These are phyloP conservation scores for Peromyscus aztecus DNA, from an alignment of 2,797 vertebrate species.

Conservation along the genomic window DNA sequence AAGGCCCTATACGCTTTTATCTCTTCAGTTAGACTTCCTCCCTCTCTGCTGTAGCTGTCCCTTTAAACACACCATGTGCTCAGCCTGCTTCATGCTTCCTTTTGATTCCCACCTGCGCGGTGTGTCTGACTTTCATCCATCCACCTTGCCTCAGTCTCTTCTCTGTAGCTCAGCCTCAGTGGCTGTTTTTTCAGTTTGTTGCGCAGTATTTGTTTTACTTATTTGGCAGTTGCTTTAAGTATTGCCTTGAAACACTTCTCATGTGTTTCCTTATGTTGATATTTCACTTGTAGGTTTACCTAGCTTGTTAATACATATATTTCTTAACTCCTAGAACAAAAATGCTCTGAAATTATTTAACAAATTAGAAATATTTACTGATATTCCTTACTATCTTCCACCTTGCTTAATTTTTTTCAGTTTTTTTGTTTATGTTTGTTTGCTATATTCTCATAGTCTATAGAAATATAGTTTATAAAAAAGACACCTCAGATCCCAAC, in stretches of 20 bases:
- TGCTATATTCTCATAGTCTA: not conserved
- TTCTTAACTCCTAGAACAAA: slow-evolving; percentile 43
- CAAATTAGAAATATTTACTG: slow-evolving; percentile 19
- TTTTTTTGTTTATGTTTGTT: slow-evolving; percentile 46
- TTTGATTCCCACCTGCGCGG: not conserved
- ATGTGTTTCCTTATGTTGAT: not conserved
- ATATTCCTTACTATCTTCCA: slow-evolving; percentile 34
- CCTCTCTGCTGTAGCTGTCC: not conserved
- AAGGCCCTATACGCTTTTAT: not conserved
- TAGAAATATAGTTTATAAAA: slow-evolving; percentile 28
- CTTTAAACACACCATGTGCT: not conserved
- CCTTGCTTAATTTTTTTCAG: not conserved
- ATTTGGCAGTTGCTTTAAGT: not conserved
- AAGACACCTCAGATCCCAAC: not conserved
- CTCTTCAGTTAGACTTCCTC: not conserved
- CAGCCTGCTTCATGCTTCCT: not conserved
- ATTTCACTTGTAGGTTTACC: slow-evolving; percentile 61
- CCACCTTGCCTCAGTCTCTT: not conserved
- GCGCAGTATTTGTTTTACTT: not conserved
- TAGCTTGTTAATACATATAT: slow-evolving; percentile 16
- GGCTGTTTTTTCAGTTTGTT: slow-evolving; percentile 16
- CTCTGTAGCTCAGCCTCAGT: not conserved
- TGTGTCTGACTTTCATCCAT: not conserved
- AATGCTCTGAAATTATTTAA: slow-evolving; percentile 50
- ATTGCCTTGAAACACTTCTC: slow-evolving; percentile 37